These are phyloP conservation scores for Australoheros scitulus DNA, from an alignment of 2,113 vertebrate species.

Conservation along the genomic window DNA sequence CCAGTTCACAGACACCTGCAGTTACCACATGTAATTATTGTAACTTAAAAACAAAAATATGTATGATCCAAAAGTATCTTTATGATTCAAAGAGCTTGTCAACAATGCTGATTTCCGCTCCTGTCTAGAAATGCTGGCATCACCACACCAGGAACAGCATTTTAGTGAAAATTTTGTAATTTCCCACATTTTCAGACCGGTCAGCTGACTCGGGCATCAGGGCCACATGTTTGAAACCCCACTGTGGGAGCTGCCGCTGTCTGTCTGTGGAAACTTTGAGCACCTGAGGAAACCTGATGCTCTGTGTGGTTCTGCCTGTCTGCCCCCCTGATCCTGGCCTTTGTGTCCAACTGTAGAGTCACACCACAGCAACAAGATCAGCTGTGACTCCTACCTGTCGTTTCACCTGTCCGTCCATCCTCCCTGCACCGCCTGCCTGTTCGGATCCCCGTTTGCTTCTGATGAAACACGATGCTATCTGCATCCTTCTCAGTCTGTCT, in stretches of 20 bases:
- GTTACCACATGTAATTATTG: background rate
- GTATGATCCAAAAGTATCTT: background rate
- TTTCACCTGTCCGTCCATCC: slow-evolving; percentile 30
- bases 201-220: background rate
- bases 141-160: background rate
- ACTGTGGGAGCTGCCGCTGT: background rate
- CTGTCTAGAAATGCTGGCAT: background rate
- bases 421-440: background rate
- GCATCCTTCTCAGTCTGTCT: background rate
- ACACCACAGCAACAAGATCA: slow-evolving; percentile 34
- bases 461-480: background rate
- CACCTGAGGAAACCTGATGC: slow-evolving; percentile 24
- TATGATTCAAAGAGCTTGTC: background rate
- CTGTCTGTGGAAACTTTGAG: slow-evolving; percentile 38
- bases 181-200: background rate
- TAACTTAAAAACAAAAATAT: too few species aligned
- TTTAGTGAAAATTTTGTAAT: background rate
- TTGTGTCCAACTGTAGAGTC: background rate
- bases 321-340: slow-evolving; percentile 21
- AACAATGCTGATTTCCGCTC: background rate
- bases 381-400: slow-evolving; percentile 21
- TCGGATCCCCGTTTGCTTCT: background rate
- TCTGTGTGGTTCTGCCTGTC: slow-evolving; percentile 29
- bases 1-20: background rate
- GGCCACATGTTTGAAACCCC: background rate